Percentiles rank a stretch among this genome's conserved stretches.
phyloP scores from a whole-genome alignment of 2,113 vertebrate genomes.

The Labrus mixtus region DNA sequence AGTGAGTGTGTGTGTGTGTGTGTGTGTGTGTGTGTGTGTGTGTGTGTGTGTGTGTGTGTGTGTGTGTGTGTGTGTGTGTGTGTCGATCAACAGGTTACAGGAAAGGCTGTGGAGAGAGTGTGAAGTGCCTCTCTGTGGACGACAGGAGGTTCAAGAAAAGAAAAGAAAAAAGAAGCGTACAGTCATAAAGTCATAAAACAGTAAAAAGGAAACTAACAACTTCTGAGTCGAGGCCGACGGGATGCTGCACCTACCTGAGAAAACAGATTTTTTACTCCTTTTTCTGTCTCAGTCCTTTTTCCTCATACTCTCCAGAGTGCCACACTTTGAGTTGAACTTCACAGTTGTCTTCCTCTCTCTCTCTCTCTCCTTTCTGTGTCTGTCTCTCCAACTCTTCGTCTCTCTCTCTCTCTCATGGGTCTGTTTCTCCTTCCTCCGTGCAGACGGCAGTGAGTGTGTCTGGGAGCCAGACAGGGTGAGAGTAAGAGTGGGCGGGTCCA shows the following conservation, averaged over 20 bases:
- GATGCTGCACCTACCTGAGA: slow-evolving; percentile 70
- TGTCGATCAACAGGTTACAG: slow-evolving; percentile 76
- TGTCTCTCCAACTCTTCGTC: slow-evolving; percentile 35
- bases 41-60: slow-evolving; percentile 30
- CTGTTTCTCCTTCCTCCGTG: slow-evolving; percentile 57
- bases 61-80: slow-evolving; percentile 16
- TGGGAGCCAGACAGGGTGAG: slow-evolving; percentile 85
- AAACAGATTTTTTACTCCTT: slow-evolving; percentile 41
- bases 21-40: too few relatives aligned
- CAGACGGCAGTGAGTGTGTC: slow-evolving; percentile 79
- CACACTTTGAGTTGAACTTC: slow-evolving; percentile 62
- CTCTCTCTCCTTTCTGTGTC: slow-evolving; percentile 12
- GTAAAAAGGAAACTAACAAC: slow-evolving; percentile 27
- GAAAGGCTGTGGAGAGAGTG: slow-evolving; percentile 33
- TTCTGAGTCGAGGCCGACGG: slow-evolving; percentile 8
- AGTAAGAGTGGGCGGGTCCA: slow-evolving; percentile 79
- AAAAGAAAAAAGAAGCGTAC: slow-evolving; percentile 28
- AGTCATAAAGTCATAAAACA: slow-evolving; percentile 64
- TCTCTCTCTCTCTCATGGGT: slow-evolving; percentile 43
- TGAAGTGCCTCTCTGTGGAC: slow-evolving; percentile 48
- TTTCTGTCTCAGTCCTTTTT: slow-evolving; percentile 39
- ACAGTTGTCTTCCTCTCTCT: slow-evolving; percentile 38
- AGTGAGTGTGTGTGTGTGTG: slow-evolving; percentile 13
- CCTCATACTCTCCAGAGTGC: slow-evolving; percentile 40
- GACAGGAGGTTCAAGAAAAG: background rate